Percentiles rank a stretch among this genome's conserved stretches.
Conservation (phyloP, 2,113 vertebrate genomes). For the Uropsilus gracilis region DNA sequence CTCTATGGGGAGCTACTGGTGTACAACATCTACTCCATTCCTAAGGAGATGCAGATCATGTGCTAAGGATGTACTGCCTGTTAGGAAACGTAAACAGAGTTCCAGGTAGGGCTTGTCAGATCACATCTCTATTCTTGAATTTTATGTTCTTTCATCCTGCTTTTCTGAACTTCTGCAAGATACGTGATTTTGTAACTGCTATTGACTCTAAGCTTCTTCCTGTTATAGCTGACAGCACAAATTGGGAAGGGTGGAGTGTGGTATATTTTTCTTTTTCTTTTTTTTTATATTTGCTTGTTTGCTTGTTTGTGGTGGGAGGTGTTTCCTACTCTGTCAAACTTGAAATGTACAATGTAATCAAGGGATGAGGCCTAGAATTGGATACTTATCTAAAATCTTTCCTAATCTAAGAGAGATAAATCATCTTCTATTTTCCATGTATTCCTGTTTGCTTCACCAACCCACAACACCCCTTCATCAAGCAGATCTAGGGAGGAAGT, state of each 20-base stretch:
- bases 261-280: too few species aligned
- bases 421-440: background rate
- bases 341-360: background rate
- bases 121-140: background rate
- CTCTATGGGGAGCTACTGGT: accelerated
- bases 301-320: too few species aligned
- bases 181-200: background rate
- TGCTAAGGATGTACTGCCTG: background rate
- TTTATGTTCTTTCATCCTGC: background rate
- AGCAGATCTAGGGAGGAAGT: background rate
- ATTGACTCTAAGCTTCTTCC: background rate
- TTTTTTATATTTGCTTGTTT: too few species aligned
- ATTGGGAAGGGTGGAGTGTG: background rate
- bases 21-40: background rate
- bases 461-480: too few species aligned
- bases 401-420: background rate
- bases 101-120: background rate
- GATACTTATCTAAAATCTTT: background rate
- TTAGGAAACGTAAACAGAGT: background rate
- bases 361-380: background rate
- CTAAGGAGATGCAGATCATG: background rate
- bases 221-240: background rate
- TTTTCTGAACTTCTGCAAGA: background rate
- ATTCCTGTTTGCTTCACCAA: background rate
- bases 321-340: background rate